Percentiles rank a stretch among this genome's conserved stretches.
These are phyloP conservation scores for Parazoanthus swiftii DNA, from an alignment of 92 coral and sea anemone species.

Conservation along the genomic window DNA sequence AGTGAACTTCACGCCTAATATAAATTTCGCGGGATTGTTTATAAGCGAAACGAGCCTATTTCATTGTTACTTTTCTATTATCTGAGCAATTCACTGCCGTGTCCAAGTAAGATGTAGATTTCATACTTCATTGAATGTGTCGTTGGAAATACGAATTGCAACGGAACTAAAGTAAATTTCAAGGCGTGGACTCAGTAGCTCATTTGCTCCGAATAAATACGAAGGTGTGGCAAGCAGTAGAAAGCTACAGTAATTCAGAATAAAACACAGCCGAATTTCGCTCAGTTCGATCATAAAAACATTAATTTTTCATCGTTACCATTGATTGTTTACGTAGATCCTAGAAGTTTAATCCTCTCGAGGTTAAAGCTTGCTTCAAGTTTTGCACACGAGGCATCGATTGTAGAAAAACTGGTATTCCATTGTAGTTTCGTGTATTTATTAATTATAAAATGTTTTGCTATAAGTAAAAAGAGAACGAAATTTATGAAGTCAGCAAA, in stretches of 20 bases:
- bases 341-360: conserved; percentile 45
- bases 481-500: conserved; percentile 42
- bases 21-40: conserved; percentile 22
- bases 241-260: conserved; percentile 44
- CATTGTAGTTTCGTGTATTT: conserved; percentile 16
- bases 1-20: conserved; percentile 32
- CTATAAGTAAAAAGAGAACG: conserved; percentile 31
- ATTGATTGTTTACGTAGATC: conserved; percentile 64
- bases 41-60: conserved; percentile 1
- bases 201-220: conserved; percentile 52
- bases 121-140: conserved; percentile 35
- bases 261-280: conserved; percentile 50
- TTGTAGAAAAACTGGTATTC: conserved; percentile 29
- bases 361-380: conserved; percentile 16
- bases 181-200: conserved; percentile 57
- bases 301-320: conserved; percentile 61
- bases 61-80: conserved; percentile 17
- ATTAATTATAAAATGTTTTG: conserved; percentile 20
- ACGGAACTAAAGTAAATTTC: conserved; percentile 54
- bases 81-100: conserved; percentile 7
- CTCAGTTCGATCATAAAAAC: conserved; percentile 53
- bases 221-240: conserved; percentile 55
- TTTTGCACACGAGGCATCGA: conserved; percentile 11
- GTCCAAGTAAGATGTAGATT: conserved; percentile 33
- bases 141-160: conserved; percentile 22